These are phyloP conservation scores for Lithobius niger DNA, from an alignment of 1,140 invertebrate genomes.

Conservation along the genomic window DNA sequence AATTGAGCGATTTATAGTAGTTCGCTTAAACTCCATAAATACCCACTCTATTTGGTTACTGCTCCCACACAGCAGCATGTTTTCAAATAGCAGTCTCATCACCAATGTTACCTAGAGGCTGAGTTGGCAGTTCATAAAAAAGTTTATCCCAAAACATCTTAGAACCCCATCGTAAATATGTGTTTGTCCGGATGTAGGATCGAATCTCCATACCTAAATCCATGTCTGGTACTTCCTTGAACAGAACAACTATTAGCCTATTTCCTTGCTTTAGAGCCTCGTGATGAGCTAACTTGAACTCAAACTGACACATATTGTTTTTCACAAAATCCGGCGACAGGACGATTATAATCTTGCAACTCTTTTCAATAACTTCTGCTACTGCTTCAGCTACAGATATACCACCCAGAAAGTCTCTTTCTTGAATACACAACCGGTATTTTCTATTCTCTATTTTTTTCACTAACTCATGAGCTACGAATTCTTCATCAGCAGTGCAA, in stretches of 20 bases:
- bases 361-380: not conserved
- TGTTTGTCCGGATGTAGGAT: not conserved
- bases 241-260: not conserved
- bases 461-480: constrained; percentile 10
- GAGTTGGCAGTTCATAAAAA: not conserved
- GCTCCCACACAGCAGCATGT: too few relatives aligned
- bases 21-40: too few relatives aligned
- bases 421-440: constrained; percentile 13
- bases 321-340: constrained; percentile 11
- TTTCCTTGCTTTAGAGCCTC: constrained; percentile 1
- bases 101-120: too few relatives aligned
- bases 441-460: not conserved
- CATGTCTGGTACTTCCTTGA: not conserved
- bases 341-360: constrained; percentile 7
- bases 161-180: not conserved
- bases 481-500: constrained; percentile 11
- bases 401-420: constrained; percentile 12
- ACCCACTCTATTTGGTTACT: too few relatives aligned
- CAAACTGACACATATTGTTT: constrained; percentile 12
- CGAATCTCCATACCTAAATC: not conserved
- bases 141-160: not conserved
- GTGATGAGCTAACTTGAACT: constrained; percentile 16
- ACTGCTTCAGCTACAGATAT: constrained; percentile 10
- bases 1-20: too few relatives aligned
- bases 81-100: too few relatives aligned